Evolutionary conservation across 2,113 vertebrate species (phyloP), one percentile per base, ranked within the genome.

Genomic region (Lota lota): DNA sequence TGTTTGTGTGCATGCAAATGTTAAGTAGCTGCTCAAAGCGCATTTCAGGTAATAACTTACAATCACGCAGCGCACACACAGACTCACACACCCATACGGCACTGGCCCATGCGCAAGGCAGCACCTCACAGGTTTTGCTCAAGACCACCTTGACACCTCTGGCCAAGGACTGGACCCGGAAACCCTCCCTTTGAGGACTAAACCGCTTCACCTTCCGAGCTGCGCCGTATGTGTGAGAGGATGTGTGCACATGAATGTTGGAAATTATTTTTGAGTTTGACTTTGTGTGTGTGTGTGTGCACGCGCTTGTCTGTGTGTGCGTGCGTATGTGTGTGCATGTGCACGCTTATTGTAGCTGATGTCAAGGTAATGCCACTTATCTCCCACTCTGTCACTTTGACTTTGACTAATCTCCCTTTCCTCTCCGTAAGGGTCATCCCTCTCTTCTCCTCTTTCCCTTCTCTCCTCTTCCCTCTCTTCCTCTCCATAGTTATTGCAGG

Each of bases 321-420:
- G 21, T 60, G 58, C 2, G 51, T 59, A n/a, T 59, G 20, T 21
- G 57, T 21, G 21, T 60, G 19, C 19, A n/a, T 60, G 58, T 22
- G 58, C 22, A 2, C 22, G 22, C 15, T 15, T 6, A 61, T 21
- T 22, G 24, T 12, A 56, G 53, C n/a, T 56, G 53, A 67, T 28
- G 36, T 18, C 40, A 66, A 63, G 62, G 33, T 19, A 15, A 63
- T 40, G 28, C 10, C 18, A 18, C n/a, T 66, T 24, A 16, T 66
- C 64, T 54, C 64, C 28, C n/a, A 18, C 53, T 56, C 53, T 56
- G 53, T 17, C 53, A 56, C 53, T 56, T 56, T 62, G 21, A 22
- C 60, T 62, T 22, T 63, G 12, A 40, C 17, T 22, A 33, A 12
- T 22, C 18, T 11, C 65, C 51, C 22, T 11, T n/a, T 21, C 20